Percentiles rank a stretch among this genome's conserved stretches.
These are phyloP conservation scores for Odontamblyopus lacepedii DNA, from an alignment of 2,797 vertebrate genomes.

Conservation along the genomic window DNA sequence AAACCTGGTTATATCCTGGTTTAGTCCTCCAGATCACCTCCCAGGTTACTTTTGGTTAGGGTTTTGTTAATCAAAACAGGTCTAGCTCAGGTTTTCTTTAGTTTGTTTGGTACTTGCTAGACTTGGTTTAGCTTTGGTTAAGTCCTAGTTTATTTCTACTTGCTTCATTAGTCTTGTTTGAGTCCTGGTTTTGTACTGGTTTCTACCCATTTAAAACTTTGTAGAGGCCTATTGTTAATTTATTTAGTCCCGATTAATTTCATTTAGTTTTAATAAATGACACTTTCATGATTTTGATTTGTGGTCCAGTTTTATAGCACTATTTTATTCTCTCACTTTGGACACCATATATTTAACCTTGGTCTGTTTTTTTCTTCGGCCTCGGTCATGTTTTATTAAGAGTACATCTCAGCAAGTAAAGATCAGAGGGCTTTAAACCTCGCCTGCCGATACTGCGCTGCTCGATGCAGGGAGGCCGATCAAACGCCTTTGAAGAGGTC, in stretches of 20 bases:
- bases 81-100: no score
- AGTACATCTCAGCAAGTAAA: slow-evolving; percentile 65
- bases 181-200: no score
- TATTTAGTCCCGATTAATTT: not conserved
- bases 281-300: not conserved
- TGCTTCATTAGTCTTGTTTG: no score
- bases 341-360: slow-evolving; percentile 48
- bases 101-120: no score
- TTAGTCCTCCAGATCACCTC: not conserved
- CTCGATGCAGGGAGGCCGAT: slow-evolving; percentile 69
- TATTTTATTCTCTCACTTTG: slow-evolving; percentile 15
- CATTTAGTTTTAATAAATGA: no score
- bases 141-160: no score
- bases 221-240: not conserved
- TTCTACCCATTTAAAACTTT: not conserved
- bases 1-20: not conserved
- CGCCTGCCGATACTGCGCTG: slow-evolving; percentile 69
- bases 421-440: slow-evolving; percentile 69
- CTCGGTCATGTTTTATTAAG: slow-evolving; percentile 74
- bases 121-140: no score
- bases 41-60: not conserved
- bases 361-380: slow-evolving; percentile 63
- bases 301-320: slow-evolving; percentile 10
- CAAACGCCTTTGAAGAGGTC: slow-evolving; percentile 74
- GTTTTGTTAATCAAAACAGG: not conserved